Evolutionary conservation across 2,113 vertebrate genomes (phyloP).

Genomic region (Leptobrachium leishanense): DNA sequence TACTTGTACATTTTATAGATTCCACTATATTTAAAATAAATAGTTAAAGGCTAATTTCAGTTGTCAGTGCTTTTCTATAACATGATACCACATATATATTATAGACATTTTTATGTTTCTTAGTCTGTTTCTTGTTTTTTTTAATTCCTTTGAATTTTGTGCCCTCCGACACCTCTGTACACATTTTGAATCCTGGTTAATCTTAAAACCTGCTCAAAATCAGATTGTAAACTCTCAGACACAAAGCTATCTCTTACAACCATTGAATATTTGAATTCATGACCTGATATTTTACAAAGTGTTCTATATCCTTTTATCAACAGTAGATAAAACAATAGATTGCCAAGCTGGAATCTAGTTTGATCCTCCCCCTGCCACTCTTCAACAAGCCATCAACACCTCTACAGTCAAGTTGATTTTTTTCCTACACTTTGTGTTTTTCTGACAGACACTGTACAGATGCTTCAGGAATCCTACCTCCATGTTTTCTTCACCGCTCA

Average conservation of each 20-base stretch:
- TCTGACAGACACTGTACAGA: conserved; percentile 73
- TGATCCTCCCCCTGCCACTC: conserved; percentile 23
- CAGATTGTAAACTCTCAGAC: not conserved
- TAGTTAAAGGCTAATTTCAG: no score
- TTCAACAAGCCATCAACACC: conserved; percentile 20
- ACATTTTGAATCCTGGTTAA: not conserved
- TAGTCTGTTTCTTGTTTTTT: no score
- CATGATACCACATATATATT: no score
- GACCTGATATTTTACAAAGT: not conserved
- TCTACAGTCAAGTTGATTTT: conserved; percentile 46
- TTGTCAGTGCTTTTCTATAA: no score
- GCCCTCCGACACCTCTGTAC: no score
- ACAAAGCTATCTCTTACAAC: not conserved
- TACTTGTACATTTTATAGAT: no score
- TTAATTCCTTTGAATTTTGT: no score
- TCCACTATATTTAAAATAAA: no score
- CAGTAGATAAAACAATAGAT: conserved; percentile 5
- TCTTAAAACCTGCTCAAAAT: not conserved
- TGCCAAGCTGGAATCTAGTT: conserved; percentile 3
- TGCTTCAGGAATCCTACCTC: conserved; percentile 68
- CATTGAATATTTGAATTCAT: not conserved
- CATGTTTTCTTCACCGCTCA: conserved; percentile 25
- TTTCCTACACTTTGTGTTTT: conserved; percentile 48
- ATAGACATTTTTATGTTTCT: no score
- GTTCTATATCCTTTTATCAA: not conserved